phyloP scores from a whole-genome alignment of 2,797 vertebrate species.

The Pogonophryne albipinna region DNA sequence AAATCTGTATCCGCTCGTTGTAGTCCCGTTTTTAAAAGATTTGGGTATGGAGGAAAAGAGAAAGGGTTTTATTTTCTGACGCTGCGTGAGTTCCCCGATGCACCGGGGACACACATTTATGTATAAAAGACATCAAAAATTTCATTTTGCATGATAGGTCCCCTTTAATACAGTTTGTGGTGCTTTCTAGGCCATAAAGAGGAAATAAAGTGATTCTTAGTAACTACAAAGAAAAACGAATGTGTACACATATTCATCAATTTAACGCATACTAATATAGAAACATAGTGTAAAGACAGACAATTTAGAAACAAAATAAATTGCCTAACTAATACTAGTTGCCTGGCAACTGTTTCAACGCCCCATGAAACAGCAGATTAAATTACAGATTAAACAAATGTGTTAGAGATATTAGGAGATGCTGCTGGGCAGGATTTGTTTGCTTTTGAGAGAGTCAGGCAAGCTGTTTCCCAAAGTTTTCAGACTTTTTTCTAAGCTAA shows the following conservation, averaged over 20 bases:
- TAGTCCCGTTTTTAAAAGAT: too few relatives aligned
- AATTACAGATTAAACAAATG: neutral
- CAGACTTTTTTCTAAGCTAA: neutral
- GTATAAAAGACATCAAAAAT: too few relatives aligned
- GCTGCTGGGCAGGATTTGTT: neutral
- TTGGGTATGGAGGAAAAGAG: too few relatives aligned
- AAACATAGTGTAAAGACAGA: neutral
- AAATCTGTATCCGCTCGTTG: too few relatives aligned
- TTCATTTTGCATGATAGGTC: too few relatives aligned
- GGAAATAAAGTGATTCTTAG: neutral
- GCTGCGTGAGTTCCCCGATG: too few relatives aligned
- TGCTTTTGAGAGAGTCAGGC: neutral
- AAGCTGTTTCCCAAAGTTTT: neutral
- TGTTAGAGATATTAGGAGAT: neutral
- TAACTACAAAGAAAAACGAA: neutral
- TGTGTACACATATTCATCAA: neutral
- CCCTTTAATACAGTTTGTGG: neutral
- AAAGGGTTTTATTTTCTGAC: too few relatives aligned
- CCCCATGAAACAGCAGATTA: neutral
- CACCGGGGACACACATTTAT: too few relatives aligned
- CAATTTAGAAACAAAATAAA: constrained; percentile 6
- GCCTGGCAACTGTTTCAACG: constrained; percentile 10
- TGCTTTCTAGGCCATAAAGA: neutral
- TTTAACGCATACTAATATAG: neutral
- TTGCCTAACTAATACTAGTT: constrained; percentile 15